A percentile compares a stretch with the other conserved stretches of the same genome.
phyloP scores from a whole-genome alignment of 2,888 invertebrate species.

The Amblyjoppa fuscipennis region DNA sequence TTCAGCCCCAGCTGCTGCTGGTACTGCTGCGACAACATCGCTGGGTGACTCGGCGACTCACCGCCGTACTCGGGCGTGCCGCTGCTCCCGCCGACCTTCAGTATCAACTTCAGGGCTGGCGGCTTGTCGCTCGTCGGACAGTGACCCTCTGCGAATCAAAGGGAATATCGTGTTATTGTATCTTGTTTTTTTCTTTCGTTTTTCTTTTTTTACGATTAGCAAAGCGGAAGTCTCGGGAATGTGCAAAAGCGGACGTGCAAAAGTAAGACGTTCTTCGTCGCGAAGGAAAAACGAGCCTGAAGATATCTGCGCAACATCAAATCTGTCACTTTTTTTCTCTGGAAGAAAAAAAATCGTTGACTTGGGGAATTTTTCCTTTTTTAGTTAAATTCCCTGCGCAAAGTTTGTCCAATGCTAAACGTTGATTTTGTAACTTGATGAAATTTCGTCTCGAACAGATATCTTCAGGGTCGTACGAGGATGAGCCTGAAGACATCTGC shows the following conservation, averaged over 20 bases:
- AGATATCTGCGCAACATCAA: too few relatives aligned
- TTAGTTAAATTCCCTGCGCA: too few relatives aligned
- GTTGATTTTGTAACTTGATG: too few relatives aligned
- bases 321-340: too few relatives aligned
- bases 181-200: too few relatives aligned
- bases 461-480: too few relatives aligned
- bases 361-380: too few relatives aligned
- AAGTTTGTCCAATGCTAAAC: too few relatives aligned
- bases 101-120: conserved; percentile 89
- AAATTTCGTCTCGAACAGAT: too few relatives aligned
- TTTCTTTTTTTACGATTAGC: too few relatives aligned
- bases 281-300: not conserved
- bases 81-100: conserved; percentile 90
- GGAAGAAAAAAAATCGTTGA: too few relatives aligned
- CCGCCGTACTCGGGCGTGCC: conserved; percentile 88
- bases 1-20: conserved; percentile 84
- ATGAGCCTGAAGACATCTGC: too few relatives aligned
- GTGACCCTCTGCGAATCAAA: conserved; percentile 75
- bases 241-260: not conserved
- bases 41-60: conserved; percentile 79
- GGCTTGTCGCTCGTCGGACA: conserved; percentile 85
- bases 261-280: not conserved
- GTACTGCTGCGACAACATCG: conserved; percentile 82
- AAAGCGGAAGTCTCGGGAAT: not conserved
- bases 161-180: not conserved